phyloP scores from a whole-genome alignment of 2,888 invertebrate species.

The Hyppa rectilinea region DNA sequence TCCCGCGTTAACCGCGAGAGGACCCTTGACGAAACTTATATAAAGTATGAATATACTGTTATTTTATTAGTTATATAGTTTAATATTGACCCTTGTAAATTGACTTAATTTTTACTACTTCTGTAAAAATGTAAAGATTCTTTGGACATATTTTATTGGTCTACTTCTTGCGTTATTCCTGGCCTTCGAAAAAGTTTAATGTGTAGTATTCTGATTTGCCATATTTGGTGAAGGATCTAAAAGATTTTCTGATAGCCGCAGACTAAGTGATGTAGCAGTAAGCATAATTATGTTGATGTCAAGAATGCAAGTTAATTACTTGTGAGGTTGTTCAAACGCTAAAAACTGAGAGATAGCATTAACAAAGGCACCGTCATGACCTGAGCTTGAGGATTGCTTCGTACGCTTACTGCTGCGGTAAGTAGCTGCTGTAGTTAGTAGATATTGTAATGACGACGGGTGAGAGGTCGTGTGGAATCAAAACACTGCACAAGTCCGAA shows the following conservation, averaged over 20 bases:
- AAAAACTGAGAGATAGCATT: not conserved
- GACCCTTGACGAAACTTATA: slow-evolving; percentile 27
- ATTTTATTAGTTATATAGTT: slow-evolving; percentile 31
- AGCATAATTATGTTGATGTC: slow-evolving; percentile 8
- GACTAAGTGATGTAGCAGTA: slow-evolving; percentile 21
- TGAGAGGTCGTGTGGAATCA: slow-evolving; percentile 40
- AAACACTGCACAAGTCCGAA: slow-evolving; percentile 30
- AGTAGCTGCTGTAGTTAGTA: slow-evolving; percentile 31
- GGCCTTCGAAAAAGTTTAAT: slow-evolving; percentile 24
- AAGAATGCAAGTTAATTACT: not conserved
- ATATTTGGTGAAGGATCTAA: slow-evolving; percentile 52
- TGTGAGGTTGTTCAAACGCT: not conserved
- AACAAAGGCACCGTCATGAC: not conserved
- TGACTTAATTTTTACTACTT: slow-evolving; percentile 12
- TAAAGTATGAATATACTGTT: not conserved
- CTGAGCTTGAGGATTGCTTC: not conserved
- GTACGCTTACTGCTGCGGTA: slow-evolving; percentile 23
- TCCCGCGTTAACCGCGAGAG: slow-evolving; percentile 27
- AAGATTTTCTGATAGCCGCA: slow-evolving; percentile 24
- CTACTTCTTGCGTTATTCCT: slow-evolving; percentile 17
- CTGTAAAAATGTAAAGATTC: slow-evolving; percentile 21
- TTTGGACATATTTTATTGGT: slow-evolving; percentile 2
- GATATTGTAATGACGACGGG: slow-evolving; percentile 7
- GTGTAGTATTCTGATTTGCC: slow-evolving; percentile 41
- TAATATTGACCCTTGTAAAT: slow-evolving; percentile 22